Evolutionary conservation across 2,888 invertebrate species (phyloP), one percentile per base, ranked within the genome.

Genomic region (Stramonita haemastoma): DNA sequence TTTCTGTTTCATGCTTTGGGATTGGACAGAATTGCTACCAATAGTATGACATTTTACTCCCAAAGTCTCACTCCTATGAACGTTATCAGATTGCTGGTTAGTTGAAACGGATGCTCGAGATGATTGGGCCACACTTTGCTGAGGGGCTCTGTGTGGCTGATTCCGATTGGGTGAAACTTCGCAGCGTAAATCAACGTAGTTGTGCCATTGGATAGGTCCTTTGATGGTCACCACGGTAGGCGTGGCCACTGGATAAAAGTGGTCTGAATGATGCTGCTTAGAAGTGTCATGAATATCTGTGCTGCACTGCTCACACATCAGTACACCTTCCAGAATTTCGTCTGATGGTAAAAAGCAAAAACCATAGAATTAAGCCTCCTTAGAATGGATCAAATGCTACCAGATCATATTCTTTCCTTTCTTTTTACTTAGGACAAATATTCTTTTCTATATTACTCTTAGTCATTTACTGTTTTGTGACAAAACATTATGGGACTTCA

Each of bases 321-420:
- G 56, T n/a, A 89, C 89, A 11, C 89, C 89, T 32, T 89, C 89
- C 84, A 89, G 73, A 26, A 89, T 89, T 26, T 89, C 89, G 22
- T 89, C 89, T 89, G 85, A 15, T 32, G 15, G 32, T 32, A 79
- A 4, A 73, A 22, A 73, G 11, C 8, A 11, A 73, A 73, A 8
- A 0, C 8, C 19, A n/a, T 60, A 60, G 46, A 46, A 46, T 46
- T 46, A 46, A 46, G 46, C 46, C 46, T 46, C 46, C 8, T 46
- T 46, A 8, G 2, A 46, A 46, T 46, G 46, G 46, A 46, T 46
- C 46, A 46, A 46, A 5, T 5, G 8, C 46, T 46, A 2, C 8
- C 46, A 46, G 8, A 46, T 46, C 46, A 46, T 46, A 5, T 46
- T 46, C 8, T 46, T 46, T 8, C 8, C 8, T 46, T 8, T 8